Percentiles rank a stretch among this genome's conserved stretches.
Evolutionary conservation across 2,888 invertebrate genomes (phyloP).

Genomic region (Kryphioiulus occultus): DNA sequence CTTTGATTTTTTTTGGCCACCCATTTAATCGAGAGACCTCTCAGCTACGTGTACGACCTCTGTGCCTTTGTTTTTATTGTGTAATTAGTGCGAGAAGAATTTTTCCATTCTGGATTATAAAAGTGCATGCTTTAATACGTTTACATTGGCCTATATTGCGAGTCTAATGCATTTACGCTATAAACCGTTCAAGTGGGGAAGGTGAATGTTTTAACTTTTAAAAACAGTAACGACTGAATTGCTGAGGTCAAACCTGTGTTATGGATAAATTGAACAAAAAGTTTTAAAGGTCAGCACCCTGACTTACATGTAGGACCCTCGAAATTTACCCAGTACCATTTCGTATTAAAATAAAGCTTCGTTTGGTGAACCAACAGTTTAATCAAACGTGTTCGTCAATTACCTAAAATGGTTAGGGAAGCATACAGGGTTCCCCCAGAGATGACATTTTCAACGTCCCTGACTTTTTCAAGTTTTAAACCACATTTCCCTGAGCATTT

Average conservation of each 20-base stretch:
- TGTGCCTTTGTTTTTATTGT: slow-evolving; percentile 31
- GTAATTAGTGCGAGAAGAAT: not conserved
- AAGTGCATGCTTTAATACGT: not conserved
- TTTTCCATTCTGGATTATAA: not conserved
- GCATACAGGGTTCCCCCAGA: too few relatives aligned
- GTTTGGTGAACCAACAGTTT: too few relatives aligned
- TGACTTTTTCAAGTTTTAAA: too few relatives aligned
- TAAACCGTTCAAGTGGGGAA: not conserved
- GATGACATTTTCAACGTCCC: too few relatives aligned
- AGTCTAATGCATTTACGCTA: not conserved
- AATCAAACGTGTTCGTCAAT: too few relatives aligned
- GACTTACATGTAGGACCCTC: too few relatives aligned
- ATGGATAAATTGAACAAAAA: not conserved
- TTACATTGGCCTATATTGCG: not conserved
- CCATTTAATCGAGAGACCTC: not conserved
- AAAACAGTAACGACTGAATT: not conserved
- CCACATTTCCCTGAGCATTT: too few relatives aligned
- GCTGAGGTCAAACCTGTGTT: not conserved
- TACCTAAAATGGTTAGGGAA: too few relatives aligned
- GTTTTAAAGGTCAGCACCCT: too few relatives aligned
- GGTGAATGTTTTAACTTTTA: not conserved
- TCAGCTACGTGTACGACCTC: not conserved
- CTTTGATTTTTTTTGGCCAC: not conserved
- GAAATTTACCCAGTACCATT: too few relatives aligned
- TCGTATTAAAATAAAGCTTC: too few relatives aligned